Evolutionary conservation across 2,888 invertebrate species (phyloP), one percentile per base, ranked within the genome.

Genomic region (Psococerastis gibbosa): DNA sequence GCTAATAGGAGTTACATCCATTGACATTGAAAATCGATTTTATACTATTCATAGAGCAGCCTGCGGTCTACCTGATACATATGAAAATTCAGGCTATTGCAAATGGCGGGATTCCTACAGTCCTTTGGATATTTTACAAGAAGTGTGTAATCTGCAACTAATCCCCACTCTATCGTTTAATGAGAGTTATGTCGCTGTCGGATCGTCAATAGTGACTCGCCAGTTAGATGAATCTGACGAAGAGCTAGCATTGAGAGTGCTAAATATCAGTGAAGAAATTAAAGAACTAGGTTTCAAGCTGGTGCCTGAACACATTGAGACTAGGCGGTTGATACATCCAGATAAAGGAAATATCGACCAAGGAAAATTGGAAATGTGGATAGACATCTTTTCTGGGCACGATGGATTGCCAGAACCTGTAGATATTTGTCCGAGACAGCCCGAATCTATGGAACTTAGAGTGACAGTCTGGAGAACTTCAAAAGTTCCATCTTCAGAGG

Each of bases 251-350:
- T 61, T 92, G 44, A 69, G 69, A 43, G 75, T 78, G 1, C 66
- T 94, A 43, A 75, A 75, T 49, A 69, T 71, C 44, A 77, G 89
- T 77, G 65, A 78, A 2, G 73, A 78, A 46, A 64, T 91, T 46
- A 82, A 85, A 1, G 62, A 78, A 43, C 75, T 81, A 51, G 89
- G 88, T 1, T 76, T 73, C 52, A 63, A 67, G 43, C 60, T 94
- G 31, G 84, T 94, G 0, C 87, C 87, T 0, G 91, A 95, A 57
- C 91, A 95, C 60, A 78, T 95, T 4, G 94, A 95, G 61, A 82
- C 83, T 0, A 69, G 94, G 44, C 70, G 80, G 0, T 67, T 95
- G 11, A 81, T 71, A 56, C 73, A 79, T 53, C 69, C 73, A 1
- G 68, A 74, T 22, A 75, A 75, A 55, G 81, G 82, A 0, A 82